Percentiles rank a stretch among this genome's conserved stretches.
These are phyloP conservation scores for Pelecanus crispus DNA, from an alignment of 2,113 vertebrate species.

Conservation along the genomic window DNA sequence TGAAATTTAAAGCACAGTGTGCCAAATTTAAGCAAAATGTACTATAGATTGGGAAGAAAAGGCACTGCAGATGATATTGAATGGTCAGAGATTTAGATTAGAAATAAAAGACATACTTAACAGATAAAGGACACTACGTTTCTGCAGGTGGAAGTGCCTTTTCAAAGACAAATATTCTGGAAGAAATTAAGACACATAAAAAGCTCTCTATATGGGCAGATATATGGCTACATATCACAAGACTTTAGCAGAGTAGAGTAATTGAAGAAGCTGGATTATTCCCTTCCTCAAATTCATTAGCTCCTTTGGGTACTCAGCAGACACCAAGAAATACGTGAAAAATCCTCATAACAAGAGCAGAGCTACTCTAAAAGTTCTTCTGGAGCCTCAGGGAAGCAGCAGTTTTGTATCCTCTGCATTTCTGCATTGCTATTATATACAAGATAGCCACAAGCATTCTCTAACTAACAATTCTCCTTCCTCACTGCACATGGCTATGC, in stretches of 20 bases:
- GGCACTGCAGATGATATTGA: neutral
- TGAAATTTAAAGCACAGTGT: neutral
- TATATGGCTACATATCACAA: neutral
- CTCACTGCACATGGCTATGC: accelerated
- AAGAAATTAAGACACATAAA: neutral
- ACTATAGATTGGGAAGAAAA: neutral
- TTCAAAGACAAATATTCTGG: neutral
- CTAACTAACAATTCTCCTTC: neutral
- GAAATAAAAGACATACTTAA: neutral
- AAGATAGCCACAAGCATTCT: neutral
- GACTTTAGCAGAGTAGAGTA: neutral
- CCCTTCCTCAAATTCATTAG: neutral
- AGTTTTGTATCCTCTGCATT: neutral
- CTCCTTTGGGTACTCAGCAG: neutral
- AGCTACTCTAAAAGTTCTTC: neutral
- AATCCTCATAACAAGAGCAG: neutral
- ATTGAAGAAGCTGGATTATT: neutral
- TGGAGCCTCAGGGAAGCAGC: neutral
- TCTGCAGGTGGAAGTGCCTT: neutral
- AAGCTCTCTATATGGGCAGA: neutral
- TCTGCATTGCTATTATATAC: neutral
- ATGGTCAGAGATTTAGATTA: neutral
- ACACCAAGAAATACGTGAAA: neutral
- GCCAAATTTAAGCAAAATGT: neutral
- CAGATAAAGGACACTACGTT: neutral